phyloP scores from a whole-genome alignment of 1,140 invertebrate genomes.

The Drosophila insularis region DNA sequence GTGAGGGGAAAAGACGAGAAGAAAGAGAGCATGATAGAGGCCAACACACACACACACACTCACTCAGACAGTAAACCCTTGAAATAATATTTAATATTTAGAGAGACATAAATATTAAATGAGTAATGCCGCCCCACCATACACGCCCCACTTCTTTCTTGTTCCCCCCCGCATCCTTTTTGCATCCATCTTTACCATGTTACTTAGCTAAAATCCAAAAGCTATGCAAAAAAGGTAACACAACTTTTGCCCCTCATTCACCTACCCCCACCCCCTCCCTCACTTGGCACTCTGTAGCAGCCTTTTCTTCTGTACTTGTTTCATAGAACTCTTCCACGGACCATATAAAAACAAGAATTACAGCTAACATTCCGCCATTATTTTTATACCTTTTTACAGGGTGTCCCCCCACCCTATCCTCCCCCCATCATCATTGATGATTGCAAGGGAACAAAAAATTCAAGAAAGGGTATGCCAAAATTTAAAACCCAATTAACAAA shows the following conservation, averaged over 20 bases:
- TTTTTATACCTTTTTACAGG: constrained; percentile 18
- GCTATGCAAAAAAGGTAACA: constrained; percentile 22
- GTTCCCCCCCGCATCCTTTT: constrained; percentile 13
- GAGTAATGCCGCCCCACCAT: constrained; percentile 52
- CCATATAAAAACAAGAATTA: constrained; percentile 69
- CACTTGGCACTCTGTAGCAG: background rate
- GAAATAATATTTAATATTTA: constrained; percentile 83
- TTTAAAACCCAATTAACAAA: no score
- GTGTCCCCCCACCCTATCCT: background rate
- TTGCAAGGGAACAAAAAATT: no score
- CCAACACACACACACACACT: constrained; percentile 32
- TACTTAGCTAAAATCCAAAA: constrained; percentile 20
- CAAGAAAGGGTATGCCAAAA: constrained; percentile 19
- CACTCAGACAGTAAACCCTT: constrained; percentile 66
- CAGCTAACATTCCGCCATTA: constrained; percentile 76
- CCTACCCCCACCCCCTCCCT: background rate
- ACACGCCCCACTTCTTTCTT: constrained; percentile 7
- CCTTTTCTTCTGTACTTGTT: background rate
- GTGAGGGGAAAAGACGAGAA: background rate
- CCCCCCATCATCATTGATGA: no score
- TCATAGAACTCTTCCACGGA: background rate
- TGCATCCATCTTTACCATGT: constrained; percentile 8
- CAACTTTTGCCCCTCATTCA: constrained; percentile 21
- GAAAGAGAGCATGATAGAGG: no score
- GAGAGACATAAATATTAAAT: constrained; percentile 83